Base-by-base conservation (phyloP, 2,113 vertebrate genomes). In the Sitta europaea region DNA sequence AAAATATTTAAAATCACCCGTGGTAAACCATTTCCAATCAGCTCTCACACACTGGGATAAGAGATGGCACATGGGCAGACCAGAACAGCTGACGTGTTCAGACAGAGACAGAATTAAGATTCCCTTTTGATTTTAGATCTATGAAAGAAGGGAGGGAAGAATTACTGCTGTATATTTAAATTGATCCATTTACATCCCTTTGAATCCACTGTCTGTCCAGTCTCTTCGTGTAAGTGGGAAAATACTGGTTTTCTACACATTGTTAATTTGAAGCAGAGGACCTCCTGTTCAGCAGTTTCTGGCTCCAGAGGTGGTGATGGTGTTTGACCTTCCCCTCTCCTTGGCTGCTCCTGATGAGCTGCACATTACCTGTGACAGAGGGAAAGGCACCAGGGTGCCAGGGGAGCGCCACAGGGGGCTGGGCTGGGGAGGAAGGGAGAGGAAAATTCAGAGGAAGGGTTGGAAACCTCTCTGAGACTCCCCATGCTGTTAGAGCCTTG, bases 251-350 rank as follows among this genome's bases (percentile, higher is more conserved):
- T 77, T 25, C 42, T 66, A 17, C 25, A 28, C 12, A 35, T 2
- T 14, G 28, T 20, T 80, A 36, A n/a, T 31, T 55, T 74, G 50
- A 87, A 38, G 10, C 22, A 47, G 38, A 42, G 66, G 27, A 59
- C 2, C 25, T 87, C 53, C 61, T 63, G 27, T 28, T 90, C 1
- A n/a, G 40, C 40, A 55, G 36, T 0, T 67, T 67, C 82, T 7
- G 40, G 12, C 48, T 78, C 33, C 31, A n/a, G 23, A 61, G 50
- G 2, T 24, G 23, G 29, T 18, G 53, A 13, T 21, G 47, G 12
- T 50, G 20, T 73, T 61, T 73, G 90, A 58, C 80, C 72, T 91
- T 70, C 36, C 50, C n/a, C 73, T 90, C 38, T 78, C 78, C 79
- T 86, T 58, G 82, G 61, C 50, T 28, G 36, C 38, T 70, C 51